Evolutionary conservation across 2,113 vertebrate genomes (phyloP), one percentile per base, ranked within the genome.

Genomic region (Puma concolor): DNA sequence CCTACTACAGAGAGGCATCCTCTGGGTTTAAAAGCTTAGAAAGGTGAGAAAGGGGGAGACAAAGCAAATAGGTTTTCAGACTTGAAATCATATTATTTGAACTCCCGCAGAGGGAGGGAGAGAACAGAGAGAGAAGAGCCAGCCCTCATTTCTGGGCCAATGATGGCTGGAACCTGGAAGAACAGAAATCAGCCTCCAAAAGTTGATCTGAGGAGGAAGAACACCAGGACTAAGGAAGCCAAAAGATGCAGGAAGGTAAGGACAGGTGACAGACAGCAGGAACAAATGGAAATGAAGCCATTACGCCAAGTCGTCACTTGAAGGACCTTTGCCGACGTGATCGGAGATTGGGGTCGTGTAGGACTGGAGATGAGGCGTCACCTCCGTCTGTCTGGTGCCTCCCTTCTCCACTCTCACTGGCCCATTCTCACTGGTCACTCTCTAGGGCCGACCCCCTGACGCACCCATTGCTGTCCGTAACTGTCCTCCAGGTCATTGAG

Each of bases 401-500:
- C 41, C 19, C 15, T 74, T 76, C 25, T 13, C 88, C 7, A 29
- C 27, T 19, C 41, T 66, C 69, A 4, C 5, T 10, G 11, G 36
- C 44, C 88, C 7, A 29, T 23, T 29, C 41, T 66, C 69, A 4
- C 5, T 10, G 11, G 36, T 66, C n/a, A 31, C 63, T 16, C 0
- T 41, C 29, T 69, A 38, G 57, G 7, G 15, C 23, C 16, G 4
- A 10, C 9, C 44, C 25, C n/a, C 44, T 80, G 3, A 98, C 99
- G 98, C 93, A 99, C 99, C 99, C 99, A 99, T 98, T 99, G 98
- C 98, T 99, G 99, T 21, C 99, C 99, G 0, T 99, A 99, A 97
- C 98, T 98, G 97, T 99, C 99, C 97, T 99, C 99, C 95, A 98
- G 93, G 76, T 98, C 96, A 76, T 95, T 98, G 23, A 94, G 0